Conservation (phyloP, 2,113 vertebrate genomes). For the Uropsilus gracilis region DNA sequence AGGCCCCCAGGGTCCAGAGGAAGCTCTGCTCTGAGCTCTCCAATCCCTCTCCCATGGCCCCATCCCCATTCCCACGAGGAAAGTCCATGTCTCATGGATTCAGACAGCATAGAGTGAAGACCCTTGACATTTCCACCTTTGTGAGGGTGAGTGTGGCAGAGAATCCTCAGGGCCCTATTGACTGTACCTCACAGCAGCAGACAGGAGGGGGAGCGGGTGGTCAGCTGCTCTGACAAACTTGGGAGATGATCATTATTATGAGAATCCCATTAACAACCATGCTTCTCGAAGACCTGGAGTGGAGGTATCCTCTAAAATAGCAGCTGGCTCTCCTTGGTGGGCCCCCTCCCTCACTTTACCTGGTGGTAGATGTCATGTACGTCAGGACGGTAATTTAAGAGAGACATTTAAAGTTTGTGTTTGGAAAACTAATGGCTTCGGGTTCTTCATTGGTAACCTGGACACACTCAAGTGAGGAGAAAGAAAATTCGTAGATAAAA, state of each 20-base stretch:
- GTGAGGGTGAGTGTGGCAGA: background rate
- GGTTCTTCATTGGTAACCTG: background rate
- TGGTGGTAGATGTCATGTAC: background rate
- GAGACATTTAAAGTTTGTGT: background rate
- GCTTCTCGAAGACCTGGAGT: background rate
- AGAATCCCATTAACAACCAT: fast-evolving
- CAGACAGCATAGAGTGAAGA: background rate
- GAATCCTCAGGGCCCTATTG: background rate
- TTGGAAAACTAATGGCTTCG: background rate
- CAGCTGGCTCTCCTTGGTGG: no score
- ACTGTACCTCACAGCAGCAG: background rate
- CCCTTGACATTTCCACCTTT: no score
- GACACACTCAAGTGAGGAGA: background rate
- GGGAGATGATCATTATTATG: no score
- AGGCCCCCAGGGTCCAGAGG: fast-evolving
- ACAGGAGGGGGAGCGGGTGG: background rate
- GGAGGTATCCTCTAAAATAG: background rate
- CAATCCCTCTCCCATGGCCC: no score
- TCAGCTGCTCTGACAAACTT: background rate
- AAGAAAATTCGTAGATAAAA: background rate
- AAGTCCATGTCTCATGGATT: background rate
- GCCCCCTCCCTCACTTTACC: background rate
- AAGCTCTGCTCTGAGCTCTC: background rate
- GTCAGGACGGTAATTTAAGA: background rate
- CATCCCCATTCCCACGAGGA: background rate